Conservation (phyloP, 2,888 invertebrate genomes). For the Volucella zonaria region DNA sequence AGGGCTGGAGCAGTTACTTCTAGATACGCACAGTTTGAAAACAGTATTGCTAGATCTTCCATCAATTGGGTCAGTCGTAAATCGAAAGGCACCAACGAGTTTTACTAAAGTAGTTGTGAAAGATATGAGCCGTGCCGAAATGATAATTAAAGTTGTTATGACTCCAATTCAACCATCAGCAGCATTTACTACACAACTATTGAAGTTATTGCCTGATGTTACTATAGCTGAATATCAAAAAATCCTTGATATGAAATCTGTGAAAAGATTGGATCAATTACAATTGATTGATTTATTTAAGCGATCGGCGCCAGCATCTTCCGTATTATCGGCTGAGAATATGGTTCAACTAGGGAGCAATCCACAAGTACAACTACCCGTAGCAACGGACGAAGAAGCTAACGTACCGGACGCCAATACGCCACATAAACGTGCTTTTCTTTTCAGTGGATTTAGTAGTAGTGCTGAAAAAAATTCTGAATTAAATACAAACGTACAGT, state of each 20-base stretch:
- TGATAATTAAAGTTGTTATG: conserved; percentile 99
- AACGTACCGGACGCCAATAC: conserved; percentile 73
- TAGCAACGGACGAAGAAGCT: conserved; percentile 11
- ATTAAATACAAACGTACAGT: conserved; percentile 53
- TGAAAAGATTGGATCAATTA: conserved; percentile 85
- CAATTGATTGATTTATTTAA: conserved; percentile 85
- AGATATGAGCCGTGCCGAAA: conserved; percentile 98
- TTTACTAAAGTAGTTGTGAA: conserved; percentile 89
- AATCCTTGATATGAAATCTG: conserved; percentile 96
- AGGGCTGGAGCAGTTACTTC: conserved; percentile 96
- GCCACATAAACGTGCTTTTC: conserved; percentile 79
- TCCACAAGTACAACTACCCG: background rate
- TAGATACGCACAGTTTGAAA: conserved; percentile 97
- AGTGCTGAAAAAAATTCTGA: conserved; percentile 78
- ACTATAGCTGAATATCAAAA: conserved; percentile 96
- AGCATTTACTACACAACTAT: conserved; percentile 94
- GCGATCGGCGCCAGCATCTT: conserved; percentile 79
- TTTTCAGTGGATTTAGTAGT: conserved; percentile 77
- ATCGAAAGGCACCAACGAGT: conserved; percentile 94
- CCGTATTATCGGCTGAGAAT: conserved; percentile 24
- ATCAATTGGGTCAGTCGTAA: conserved; percentile 93
- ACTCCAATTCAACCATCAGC: conserved; percentile 91
- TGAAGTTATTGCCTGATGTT: conserved; percentile 94
- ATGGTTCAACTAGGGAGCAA: conserved; percentile 52
- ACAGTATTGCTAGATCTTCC: conserved; percentile 97